Percentiles rank a stretch among this genome's conserved stretches.
Conservation (phyloP, 1,140 invertebrate species). For the Zaprionus ornatus region DNA sequence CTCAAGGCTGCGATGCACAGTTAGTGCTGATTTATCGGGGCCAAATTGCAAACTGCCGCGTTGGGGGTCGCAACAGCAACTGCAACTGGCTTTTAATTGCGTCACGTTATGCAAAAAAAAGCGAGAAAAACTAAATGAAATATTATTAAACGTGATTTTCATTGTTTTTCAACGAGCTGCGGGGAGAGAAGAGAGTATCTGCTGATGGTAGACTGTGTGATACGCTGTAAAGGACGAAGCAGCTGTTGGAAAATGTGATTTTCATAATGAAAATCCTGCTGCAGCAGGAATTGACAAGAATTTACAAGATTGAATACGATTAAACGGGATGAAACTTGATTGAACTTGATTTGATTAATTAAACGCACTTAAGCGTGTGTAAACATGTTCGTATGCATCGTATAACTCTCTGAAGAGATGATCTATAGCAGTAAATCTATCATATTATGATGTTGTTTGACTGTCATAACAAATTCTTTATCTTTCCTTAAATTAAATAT, state of each 20-base stretch:
- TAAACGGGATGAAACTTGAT: not conserved
- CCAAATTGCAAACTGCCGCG: not conserved
- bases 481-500: accelerated
- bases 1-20: not conserved
- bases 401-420: too few species aligned
- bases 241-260: not conserved
- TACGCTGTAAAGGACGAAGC: not conserved
- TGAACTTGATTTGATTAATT: not conserved
- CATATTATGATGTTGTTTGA: too few species aligned
- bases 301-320: not conserved
- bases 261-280: not conserved
- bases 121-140: not conserved
- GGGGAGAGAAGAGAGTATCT: not conserved
- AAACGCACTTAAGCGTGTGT: too few species aligned
- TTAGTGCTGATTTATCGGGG: conserved; percentile 1
- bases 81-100: conserved; percentile 57
- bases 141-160: conserved; percentile 21
- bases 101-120: conserved; percentile 50
- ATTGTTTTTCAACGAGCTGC: not conserved
- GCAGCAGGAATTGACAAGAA: not conserved
- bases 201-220: not conserved
- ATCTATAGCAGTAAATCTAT: too few species aligned
- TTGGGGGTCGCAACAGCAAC: conserved; percentile 11
- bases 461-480: too few species aligned
- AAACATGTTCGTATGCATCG: too few species aligned